Base-by-base conservation (phyloP, 30 jellyfish, hydroid and myxozoan genomes). In the Phacellophora camtschatica region DNA sequence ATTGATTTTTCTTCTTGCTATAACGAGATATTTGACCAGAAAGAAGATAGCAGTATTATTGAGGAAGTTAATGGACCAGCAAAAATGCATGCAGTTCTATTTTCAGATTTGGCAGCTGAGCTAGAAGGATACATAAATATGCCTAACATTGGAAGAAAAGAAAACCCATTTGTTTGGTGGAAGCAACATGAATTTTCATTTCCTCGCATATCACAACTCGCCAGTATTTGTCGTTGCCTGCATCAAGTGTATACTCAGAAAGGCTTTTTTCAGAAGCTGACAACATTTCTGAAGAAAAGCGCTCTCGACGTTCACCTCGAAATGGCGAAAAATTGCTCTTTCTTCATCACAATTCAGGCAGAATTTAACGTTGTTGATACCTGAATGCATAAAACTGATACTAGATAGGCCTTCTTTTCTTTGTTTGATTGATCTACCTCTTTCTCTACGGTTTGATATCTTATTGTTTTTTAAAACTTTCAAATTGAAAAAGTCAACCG, bases 191-290 rank as follows among this genome's bases (percentile, higher is more conserved):
- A 64, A 66, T 64, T 77, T 33, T 46, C 77, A 42, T 80, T 63
- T 73, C 92, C 85, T 46, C 67, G 50, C 57, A 20, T 80, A 45
- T 75, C 83, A 25, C 48, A 34, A 68, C 74, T 65, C 8, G 92
- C 83, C 71, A 54, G 59, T 65, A 41, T 36, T 36, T 53, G 64
- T 65, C 79, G 10, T 41, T 77, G 69, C 82, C 89, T 29, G 66
- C 89, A 28, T 71, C 88, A 24, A 70, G 84, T 57, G 89, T 72
- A 35, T 70, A 54, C 22, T 70, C 89, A 59, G 84, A 84, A 71
- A 53, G 81, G 30, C 34, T 83, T 8, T 83, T 79, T 57, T 59
- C 77, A 23, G 95, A 83, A 73, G 89, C 95, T 33, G 89, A 83
- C 34, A 83, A 83, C 82, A 83, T 83, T 30, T 69, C 58, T 36